These are phyloP conservation scores for Enoplosus armatus DNA, from an alignment of 2,797 vertebrate genomes.

Conservation along the genomic window DNA sequence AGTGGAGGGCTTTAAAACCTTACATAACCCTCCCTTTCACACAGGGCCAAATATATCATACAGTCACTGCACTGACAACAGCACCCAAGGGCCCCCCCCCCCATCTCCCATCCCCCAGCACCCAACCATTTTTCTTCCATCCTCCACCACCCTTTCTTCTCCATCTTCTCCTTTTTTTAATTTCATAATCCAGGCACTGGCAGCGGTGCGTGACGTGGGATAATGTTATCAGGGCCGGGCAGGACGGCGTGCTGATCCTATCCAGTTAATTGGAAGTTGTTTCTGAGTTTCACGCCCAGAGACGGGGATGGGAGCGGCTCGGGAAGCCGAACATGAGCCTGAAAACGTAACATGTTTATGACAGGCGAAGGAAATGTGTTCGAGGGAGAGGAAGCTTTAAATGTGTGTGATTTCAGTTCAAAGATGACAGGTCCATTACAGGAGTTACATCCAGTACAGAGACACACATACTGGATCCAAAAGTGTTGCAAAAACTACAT, in stretches of 20 bases:
- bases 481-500: background rate
- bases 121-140: background rate
- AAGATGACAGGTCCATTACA: slow-evolving; percentile 35
- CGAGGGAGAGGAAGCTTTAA: background rate
- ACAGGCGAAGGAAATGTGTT: slow-evolving; percentile 18
- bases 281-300: slow-evolving; percentile 56
- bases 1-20: slow-evolving; percentile 55
- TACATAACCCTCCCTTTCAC: slow-evolving; percentile 68
- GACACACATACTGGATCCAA: background rate
- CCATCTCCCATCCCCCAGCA: background rate
- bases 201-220: slow-evolving; percentile 60
- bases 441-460: background rate
- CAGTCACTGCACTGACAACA: slow-evolving; percentile 41
- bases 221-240: slow-evolving; percentile 74
- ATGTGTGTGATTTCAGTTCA: slow-evolving; percentile 9
- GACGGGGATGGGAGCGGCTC: slow-evolving; percentile 42
- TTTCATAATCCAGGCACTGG: slow-evolving; percentile 68
- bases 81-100: slow-evolving; percentile 44
- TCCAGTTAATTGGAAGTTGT: slow-evolving; percentile 73
- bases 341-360: slow-evolving; percentile 33
- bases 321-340: slow-evolving; percentile 1
- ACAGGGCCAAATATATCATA: slow-evolving; percentile 41
- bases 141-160: slow-evolving; percentile 31
- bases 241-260: slow-evolving; percentile 65
- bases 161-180: slow-evolving; percentile 54